Evolutionary conservation across 2,888 invertebrate genomes (phyloP).

Genomic region (Carpatolechia fugitivella): DNA sequence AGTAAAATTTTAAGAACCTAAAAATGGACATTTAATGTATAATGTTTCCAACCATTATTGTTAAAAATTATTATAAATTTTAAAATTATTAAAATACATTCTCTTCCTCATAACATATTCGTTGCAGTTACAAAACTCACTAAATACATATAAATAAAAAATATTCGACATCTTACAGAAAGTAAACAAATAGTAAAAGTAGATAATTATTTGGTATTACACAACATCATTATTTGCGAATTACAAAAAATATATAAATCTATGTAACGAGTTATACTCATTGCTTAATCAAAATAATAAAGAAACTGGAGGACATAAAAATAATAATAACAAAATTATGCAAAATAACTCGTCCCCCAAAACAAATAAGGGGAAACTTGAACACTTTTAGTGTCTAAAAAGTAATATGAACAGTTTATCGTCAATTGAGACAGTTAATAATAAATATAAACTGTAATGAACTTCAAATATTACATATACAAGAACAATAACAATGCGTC

Average conservation of each 20-base stretch:
- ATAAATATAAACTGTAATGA: conserved; percentile 34
- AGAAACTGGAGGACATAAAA: conserved; percentile 44
- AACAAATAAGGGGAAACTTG: conserved; percentile 39
- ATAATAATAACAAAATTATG: conserved; percentile 52
- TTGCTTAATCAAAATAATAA: conserved; percentile 47
- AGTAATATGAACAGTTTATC: conserved; percentile 43
- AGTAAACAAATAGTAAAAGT: conserved; percentile 63
- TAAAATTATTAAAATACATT: neutral
- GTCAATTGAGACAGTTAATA: conserved; percentile 52
- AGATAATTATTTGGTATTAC: conserved; percentile 73
- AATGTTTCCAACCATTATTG: too few species aligned
- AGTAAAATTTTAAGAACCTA: too few species aligned
- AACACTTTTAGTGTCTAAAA: conserved; percentile 71
- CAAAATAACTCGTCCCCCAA: conserved; percentile 48
- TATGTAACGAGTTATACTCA: conserved; percentile 67
- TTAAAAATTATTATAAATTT: neutral
- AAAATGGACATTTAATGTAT: too few species aligned
- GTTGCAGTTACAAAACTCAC: conserved; percentile 56
- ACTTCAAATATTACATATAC: conserved; percentile 45
- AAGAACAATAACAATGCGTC: conserved; percentile 26
- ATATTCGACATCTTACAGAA: conserved; percentile 64
- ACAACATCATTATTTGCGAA: conserved; percentile 62
- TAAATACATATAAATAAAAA: conserved; percentile 45
- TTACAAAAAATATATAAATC: conserved; percentile 47
- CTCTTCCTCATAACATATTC: conserved; percentile 41